Conservation (phyloP, 2,797 vertebrate species). For the Hydrophis major region DNA sequence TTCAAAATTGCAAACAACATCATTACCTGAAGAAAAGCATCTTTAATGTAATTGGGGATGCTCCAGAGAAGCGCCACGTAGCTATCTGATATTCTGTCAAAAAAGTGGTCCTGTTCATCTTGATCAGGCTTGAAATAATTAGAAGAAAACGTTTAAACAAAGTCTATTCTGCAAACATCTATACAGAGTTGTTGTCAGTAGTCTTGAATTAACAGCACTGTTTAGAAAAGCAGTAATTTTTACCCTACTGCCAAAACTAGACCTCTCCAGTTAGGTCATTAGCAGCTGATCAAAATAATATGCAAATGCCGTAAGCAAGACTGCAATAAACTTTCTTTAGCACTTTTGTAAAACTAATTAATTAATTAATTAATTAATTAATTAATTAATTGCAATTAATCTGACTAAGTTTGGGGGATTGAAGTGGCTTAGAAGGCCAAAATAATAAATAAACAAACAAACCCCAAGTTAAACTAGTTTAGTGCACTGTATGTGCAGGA, state of each 20-base stretch:
- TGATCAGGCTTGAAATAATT: slow-evolving; percentile 59
- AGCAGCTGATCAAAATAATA: background rate
- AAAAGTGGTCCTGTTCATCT: slow-evolving; percentile 62
- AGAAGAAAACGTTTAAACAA: background rate
- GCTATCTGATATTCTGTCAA: slow-evolving; percentile 65
- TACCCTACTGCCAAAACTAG: background rate
- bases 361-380: too few species aligned
- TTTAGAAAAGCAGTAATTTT: background rate
- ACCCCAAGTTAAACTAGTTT: background rate
- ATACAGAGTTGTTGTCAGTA: background rate
- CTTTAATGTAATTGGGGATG: slow-evolving; percentile 53
- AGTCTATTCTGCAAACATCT: background rate
- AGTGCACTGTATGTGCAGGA: background rate
- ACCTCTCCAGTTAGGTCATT: background rate
- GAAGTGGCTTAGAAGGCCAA: background rate
- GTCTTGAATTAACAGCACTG: background rate
- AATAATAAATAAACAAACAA: background rate
- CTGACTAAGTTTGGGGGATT: background rate
- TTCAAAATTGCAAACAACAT: background rate
- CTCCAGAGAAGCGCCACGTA: slow-evolving; percentile 65
- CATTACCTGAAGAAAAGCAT: slow-evolving; percentile 66
- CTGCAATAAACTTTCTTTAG: background rate
- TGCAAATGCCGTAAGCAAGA: background rate
- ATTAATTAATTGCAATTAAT: background rate
- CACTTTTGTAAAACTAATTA: background rate